Evolutionary conservation across 1,140 invertebrate genomes (phyloP).

Genomic region (Amyelois transitella): DNA sequence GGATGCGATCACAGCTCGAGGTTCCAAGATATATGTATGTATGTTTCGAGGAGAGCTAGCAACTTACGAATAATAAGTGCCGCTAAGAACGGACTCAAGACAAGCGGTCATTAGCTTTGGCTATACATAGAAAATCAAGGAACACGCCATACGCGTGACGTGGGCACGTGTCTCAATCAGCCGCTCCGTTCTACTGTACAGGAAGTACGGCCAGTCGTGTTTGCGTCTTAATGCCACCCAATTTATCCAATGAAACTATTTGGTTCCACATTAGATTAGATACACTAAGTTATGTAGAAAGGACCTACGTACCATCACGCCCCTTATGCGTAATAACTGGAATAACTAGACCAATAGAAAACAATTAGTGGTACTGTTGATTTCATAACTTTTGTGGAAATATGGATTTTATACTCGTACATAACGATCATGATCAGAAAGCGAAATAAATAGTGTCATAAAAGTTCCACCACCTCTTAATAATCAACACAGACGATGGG

Average conservation of each 20-base stretch:
- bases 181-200: background rate
- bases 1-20: conserved; percentile 39
- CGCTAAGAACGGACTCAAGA: conserved; percentile 16
- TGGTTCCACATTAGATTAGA: background rate
- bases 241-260: background rate
- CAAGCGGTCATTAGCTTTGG: conserved; percentile 26
- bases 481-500: too few relatives aligned
- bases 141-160: conserved; percentile 12
- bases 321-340: background rate
- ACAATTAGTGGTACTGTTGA: too few relatives aligned
- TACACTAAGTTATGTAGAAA: background rate
- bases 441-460: too few relatives aligned
- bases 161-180: conserved; percentile 7
- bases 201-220: background rate
- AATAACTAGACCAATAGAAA: too few relatives aligned
- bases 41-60: too few relatives aligned
- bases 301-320: background rate
- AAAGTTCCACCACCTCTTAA: too few relatives aligned
- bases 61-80: conserved; percentile 19
- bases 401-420: too few relatives aligned
- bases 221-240: conserved; percentile 1
- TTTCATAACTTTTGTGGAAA: too few relatives aligned
- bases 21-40: conserved; percentile 25
- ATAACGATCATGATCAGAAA: too few relatives aligned
- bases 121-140: conserved; percentile 16